phyloP scores from a whole-genome alignment of 2,797 vertebrate genomes.

The Mus spretus region DNA sequence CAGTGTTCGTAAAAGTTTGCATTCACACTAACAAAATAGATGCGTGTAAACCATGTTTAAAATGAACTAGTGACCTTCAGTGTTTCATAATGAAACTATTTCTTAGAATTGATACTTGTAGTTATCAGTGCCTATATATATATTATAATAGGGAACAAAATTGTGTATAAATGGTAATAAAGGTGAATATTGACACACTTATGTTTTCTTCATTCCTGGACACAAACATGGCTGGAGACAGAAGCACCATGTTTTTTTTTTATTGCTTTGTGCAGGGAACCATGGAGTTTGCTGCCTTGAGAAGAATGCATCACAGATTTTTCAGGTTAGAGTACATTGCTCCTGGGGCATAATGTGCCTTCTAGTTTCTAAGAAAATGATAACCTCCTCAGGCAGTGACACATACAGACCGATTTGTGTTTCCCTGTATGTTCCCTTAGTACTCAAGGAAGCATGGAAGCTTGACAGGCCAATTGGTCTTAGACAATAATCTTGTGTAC shows the following conservation, averaged over 20 bases:
- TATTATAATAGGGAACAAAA: not conserved
- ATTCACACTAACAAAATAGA: not conserved
- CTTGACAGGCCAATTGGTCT: not conserved
- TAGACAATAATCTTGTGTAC: not conserved
- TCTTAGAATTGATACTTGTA: not conserved
- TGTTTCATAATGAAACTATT: not conserved
- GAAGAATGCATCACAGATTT: not conserved
- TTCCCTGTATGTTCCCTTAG: not conserved
- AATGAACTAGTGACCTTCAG: not conserved
- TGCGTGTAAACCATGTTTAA: not conserved
- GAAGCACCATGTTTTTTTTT: not conserved
- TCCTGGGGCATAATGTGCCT: not conserved
- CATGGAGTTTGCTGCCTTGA: not conserved
- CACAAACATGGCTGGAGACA: not conserved
- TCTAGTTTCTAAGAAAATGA: not conserved
- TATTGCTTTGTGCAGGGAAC: not conserved
- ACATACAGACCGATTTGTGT: not conserved
- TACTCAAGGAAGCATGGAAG: not conserved
- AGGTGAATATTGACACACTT: not conserved
- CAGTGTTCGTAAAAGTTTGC: not conserved
- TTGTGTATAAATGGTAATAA: not conserved
- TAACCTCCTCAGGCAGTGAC: not conserved
- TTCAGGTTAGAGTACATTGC: not conserved
- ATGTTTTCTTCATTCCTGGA: not conserved
- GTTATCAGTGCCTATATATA: not conserved